Conservation (phyloP, 2,888 invertebrate genomes). For the Tryphoninae sp. region DNA sequence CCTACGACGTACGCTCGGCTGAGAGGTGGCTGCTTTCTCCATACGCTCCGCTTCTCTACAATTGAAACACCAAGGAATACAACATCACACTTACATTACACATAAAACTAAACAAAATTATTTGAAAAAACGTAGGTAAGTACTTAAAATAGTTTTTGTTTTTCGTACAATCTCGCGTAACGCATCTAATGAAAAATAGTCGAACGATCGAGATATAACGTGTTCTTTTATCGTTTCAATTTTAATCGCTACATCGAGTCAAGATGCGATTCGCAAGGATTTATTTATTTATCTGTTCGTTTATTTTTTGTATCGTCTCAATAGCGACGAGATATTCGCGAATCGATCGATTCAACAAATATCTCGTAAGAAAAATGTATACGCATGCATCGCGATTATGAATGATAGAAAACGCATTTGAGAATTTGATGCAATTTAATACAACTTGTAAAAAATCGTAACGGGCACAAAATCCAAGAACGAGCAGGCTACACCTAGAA, state of each 20-base stretch:
- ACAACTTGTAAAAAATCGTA: slow-evolving; percentile 50
- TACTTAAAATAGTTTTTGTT: background rate
- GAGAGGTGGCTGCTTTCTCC: slow-evolving; percentile 75
- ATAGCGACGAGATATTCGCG: slow-evolving; percentile 1
- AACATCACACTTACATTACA: slow-evolving; percentile 67
- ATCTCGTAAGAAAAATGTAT: slow-evolving; percentile 14
- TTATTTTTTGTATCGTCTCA: slow-evolving; percentile 10
- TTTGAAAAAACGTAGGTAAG: background rate
- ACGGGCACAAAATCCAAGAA: slow-evolving; percentile 69
- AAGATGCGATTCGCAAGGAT: background rate
- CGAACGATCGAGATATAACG: slow-evolving; percentile 4
- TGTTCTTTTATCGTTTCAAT: background rate
- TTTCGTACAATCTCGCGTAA: slow-evolving; percentile 15
- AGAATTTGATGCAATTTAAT: slow-evolving; percentile 67
- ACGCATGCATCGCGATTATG: slow-evolving; percentile 61
- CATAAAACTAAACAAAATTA: slow-evolving; percentile 43
- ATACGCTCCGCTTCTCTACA: slow-evolving; percentile 77
- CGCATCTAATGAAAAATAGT: slow-evolving; percentile 38
- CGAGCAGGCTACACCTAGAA: slow-evolving; percentile 72
- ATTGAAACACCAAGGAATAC: slow-evolving; percentile 77
- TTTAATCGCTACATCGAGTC: background rate
- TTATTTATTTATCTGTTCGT: slow-evolving; percentile 4
- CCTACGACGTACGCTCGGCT: slow-evolving; percentile 76
- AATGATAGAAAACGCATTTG: slow-evolving; percentile 29
- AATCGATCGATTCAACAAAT: slow-evolving; percentile 21